Conservation (phyloP, 1,140 invertebrate species). For the Megalonaias nervosa region DNA sequence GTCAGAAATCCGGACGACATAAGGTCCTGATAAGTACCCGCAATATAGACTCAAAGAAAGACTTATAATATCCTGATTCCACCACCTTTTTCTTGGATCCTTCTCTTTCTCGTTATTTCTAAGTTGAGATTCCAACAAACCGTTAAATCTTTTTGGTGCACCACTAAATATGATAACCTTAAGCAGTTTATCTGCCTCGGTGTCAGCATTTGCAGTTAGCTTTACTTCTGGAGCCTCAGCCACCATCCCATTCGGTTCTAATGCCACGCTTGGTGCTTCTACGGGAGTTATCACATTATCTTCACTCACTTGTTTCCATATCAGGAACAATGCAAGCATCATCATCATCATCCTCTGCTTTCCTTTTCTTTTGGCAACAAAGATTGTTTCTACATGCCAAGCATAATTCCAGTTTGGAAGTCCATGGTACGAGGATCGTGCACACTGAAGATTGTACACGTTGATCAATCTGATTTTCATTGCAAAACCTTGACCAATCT, state of each 20-base stretch:
- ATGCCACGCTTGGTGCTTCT: background rate
- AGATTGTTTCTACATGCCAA: no score
- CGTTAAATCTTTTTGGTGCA: constrained; percentile 8
- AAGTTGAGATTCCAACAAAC: constrained; percentile 32
- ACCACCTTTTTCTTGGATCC: constrained; percentile 21
- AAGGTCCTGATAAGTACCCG: constrained; percentile 14
- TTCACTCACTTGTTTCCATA: background rate
- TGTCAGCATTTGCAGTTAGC: background rate
- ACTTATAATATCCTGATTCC: constrained; percentile 22
- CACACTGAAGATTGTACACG: no score
- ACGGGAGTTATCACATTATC: background rate
- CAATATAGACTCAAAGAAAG: constrained; percentile 21
- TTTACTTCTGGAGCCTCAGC: background rate
- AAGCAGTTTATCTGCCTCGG: constrained; percentile 3
- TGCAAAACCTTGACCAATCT: background rate
- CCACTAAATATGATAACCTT: background rate
- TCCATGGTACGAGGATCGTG: no score
- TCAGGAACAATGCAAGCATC: background rate
- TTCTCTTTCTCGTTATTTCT: constrained; percentile 9
- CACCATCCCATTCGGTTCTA: background rate
- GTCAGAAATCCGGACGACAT: constrained; percentile 10
- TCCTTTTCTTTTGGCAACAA: no score
- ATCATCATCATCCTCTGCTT: background rate
- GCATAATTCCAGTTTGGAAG: no score
- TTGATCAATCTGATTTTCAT: no score